Evolutionary conservation across 2,797 vertebrate genomes (phyloP).

Genomic region (Threskiornis aethiopicus): DNA sequence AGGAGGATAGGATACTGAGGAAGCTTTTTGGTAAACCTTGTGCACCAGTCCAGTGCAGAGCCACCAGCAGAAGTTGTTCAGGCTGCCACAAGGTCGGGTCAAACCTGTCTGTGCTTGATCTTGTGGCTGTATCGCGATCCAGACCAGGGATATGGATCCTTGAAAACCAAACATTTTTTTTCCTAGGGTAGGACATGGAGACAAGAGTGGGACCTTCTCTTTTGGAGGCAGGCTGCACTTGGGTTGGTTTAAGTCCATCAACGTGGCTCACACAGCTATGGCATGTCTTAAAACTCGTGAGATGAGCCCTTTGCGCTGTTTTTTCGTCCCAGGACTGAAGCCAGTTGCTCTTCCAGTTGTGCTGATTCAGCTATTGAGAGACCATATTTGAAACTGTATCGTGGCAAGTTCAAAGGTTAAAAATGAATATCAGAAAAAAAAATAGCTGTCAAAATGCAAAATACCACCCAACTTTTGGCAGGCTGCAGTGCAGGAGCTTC

Average conservation of each 20-base stretch:
- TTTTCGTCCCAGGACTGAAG: not conserved
- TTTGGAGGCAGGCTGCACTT: not conserved
- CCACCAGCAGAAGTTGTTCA: not conserved
- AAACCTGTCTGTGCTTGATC: not conserved
- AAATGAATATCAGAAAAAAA: not conserved
- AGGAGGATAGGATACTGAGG: not conserved
- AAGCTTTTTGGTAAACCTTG: rapidly evolving
- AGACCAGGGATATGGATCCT: not conserved
- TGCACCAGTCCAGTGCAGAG: not conserved
- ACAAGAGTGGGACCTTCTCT: not conserved
- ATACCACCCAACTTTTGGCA: not conserved
- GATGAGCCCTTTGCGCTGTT: not conserved
- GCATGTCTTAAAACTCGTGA: not conserved
- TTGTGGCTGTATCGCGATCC: not conserved
- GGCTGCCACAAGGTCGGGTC: rapidly evolving
- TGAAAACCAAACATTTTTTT: not conserved
- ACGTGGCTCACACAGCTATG: not conserved
- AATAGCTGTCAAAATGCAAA: not conserved
- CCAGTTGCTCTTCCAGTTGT: not conserved
- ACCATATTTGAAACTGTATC: not conserved
- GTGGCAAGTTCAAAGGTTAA: not conserved
- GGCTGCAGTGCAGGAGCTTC: not conserved
- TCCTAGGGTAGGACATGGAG: not conserved
- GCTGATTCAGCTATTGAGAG: not conserved
- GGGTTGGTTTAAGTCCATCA: not conserved